Evolutionary conservation across 2,113 vertebrate species (phyloP).

Genomic region (Campylomormyrus tamandua): DNA sequence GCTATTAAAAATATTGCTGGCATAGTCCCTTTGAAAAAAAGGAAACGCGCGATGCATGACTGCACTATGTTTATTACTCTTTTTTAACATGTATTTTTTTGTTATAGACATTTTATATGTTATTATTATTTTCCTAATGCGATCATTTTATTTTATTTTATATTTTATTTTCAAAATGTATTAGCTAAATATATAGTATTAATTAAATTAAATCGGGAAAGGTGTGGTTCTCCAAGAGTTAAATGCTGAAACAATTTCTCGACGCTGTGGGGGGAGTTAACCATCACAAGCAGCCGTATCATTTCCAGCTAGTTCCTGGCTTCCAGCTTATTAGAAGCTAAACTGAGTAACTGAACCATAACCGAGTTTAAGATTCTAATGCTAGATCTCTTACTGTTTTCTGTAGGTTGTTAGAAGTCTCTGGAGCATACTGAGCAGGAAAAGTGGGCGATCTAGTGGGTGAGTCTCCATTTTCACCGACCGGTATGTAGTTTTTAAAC

Average conservation of each 20-base stretch:
- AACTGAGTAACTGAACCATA: slow-evolving; percentile 46
- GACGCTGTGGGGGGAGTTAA: slow-evolving; percentile 67
- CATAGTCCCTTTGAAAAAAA: not conserved
- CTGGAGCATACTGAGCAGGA: slow-evolving; percentile 25
- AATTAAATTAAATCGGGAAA: not conserved
- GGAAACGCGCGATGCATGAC: not conserved
- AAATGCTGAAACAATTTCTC: slow-evolving; percentile 54
- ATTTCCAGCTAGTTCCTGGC: slow-evolving; percentile 66
- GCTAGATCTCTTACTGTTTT: slow-evolving; percentile 15
- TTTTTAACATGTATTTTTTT: not conserved
- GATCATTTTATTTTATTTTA: not conserved
- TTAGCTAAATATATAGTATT: not conserved
- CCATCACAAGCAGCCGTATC: slow-evolving; percentile 50
- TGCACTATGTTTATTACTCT: not conserved
- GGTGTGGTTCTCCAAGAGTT: slow-evolving; percentile 56
- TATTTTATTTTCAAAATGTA: not conserved
- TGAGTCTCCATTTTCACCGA: slow-evolving; percentile 22
- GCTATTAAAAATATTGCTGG: not conserved
- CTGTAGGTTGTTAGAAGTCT: not conserved
- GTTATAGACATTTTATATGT: not conserved
- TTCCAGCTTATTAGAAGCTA: slow-evolving; percentile 73
- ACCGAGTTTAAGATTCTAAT: not conserved
- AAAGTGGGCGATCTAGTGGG: slow-evolving; percentile 21
- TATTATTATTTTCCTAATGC: not conserved
- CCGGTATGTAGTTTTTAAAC: not conserved